phyloP scores from a whole-genome alignment of 2,888 invertebrate genomes.

The Tetramorium bicarinatum region DNA sequence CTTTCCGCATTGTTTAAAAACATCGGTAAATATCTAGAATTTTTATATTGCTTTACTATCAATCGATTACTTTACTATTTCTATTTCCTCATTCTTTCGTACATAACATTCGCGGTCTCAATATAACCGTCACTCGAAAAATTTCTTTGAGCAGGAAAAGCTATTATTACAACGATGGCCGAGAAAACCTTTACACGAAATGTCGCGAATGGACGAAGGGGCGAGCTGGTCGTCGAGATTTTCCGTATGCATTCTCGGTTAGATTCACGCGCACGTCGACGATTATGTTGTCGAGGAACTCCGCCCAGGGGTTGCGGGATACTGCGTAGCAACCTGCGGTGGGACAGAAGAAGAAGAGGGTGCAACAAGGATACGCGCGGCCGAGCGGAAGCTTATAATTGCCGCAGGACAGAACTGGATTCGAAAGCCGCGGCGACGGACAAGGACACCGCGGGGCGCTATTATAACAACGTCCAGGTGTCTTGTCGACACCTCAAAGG shows the following conservation, averaged over 20 bases:
- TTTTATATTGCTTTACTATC: background rate
- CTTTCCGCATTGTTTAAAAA: background rate
- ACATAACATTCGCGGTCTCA: slow-evolving; percentile 31
- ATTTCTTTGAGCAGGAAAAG: slow-evolving; percentile 10
- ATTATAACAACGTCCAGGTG: slow-evolving; percentile 81
- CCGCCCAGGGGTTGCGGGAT: slow-evolving; percentile 65
- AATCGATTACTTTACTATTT: background rate
- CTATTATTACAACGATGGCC: slow-evolving; percentile 28
- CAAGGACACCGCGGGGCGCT: slow-evolving; percentile 72
- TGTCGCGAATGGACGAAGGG: slow-evolving; percentile 54
- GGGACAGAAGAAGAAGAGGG: slow-evolving; percentile 53
- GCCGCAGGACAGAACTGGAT: slow-evolving; percentile 70
- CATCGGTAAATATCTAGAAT: background rate
- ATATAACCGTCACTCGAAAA: slow-evolving; percentile 61
- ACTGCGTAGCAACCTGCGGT: slow-evolving; percentile 18
- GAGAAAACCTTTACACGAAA: slow-evolving; percentile 35
- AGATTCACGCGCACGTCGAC: slow-evolving; percentile 42
- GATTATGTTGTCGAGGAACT: slow-evolving; percentile 66
- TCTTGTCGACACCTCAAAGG: slow-evolving; percentile 83
- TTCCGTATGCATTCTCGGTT: slow-evolving; percentile 18
- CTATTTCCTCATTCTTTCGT: background rate
- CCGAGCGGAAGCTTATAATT: slow-evolving; percentile 81
- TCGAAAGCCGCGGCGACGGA: slow-evolving; percentile 65
- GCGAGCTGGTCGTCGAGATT: slow-evolving; percentile 49
- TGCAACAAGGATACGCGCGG: slow-evolving; percentile 65